Conservation (phyloP, 2,888 invertebrate species). For the Trimorus sp. region DNA sequence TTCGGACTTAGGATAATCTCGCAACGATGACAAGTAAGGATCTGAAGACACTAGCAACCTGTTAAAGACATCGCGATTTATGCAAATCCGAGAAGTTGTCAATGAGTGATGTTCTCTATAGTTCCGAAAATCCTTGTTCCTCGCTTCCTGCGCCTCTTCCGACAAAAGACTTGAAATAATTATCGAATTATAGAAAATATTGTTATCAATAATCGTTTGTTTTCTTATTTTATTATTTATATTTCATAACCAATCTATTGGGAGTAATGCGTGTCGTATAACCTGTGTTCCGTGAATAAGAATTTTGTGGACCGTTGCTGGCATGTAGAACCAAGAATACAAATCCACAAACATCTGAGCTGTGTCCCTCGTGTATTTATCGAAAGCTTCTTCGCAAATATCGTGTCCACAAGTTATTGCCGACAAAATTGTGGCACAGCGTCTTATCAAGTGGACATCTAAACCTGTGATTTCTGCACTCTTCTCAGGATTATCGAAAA, state of each 20-base stretch:
- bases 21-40: background rate
- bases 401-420: background rate
- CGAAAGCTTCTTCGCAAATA: background rate
- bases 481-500: background rate
- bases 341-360: background rate
- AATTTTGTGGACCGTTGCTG: slow-evolving; percentile 6
- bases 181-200: background rate
- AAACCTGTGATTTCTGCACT: slow-evolving; percentile 8
- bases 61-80: background rate
- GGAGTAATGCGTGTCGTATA: slow-evolving; percentile 3
- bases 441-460: background rate
- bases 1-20: background rate
- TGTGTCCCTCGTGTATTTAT: background rate
- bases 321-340: slow-evolving; percentile 18
- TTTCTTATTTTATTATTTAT: background rate
- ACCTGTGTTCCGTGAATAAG: background rate
- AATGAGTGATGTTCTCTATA: background rate
- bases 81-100: background rate
- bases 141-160: slow-evolving; percentile 2
- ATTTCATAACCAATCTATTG: background rate
- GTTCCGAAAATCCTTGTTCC: slow-evolving; percentile 9
- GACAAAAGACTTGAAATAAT: slow-evolving; percentile 1
- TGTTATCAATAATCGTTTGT: background rate
- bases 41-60: slow-evolving; percentile 1
- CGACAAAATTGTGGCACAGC: background rate